phyloP scores from a whole-genome alignment of 2,113 vertebrate species.

The Xyliphius kryptos region DNA sequence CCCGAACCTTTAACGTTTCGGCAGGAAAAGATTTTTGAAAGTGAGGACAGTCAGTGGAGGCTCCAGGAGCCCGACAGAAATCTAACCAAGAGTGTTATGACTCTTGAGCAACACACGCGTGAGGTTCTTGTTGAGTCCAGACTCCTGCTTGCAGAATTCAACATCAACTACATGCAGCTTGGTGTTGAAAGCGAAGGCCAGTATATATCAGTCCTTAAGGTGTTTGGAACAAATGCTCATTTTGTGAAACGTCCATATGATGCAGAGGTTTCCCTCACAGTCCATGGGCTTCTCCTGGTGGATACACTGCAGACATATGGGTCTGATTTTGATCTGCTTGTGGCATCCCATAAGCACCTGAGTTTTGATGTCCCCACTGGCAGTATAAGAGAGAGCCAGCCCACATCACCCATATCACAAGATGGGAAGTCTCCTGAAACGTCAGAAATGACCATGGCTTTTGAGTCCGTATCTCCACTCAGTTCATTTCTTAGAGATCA shows the following conservation, averaged over 20 bases:
- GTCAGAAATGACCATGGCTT: constrained; percentile 36
- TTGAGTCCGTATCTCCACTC: constrained; percentile 49
- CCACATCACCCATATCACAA: constrained; percentile 72
- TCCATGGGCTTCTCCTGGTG: constrained; percentile 88
- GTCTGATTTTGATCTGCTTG: constrained; percentile 93
- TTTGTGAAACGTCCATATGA: constrained; percentile 96
- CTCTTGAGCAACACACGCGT: constrained; percentile 85
- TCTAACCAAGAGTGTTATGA: constrained; percentile 86
- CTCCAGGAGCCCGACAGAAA: constrained; percentile 84
- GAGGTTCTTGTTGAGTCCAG: constrained; percentile 93
- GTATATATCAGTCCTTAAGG: constrained; percentile 95
- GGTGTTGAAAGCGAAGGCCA: constrained; percentile 88
- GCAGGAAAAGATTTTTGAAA: constrained; percentile 80
- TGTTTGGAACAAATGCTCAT: constrained; percentile 90
- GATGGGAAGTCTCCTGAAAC: constrained; percentile 47
- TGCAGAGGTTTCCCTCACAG: constrained; percentile 84
- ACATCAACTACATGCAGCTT: constrained; percentile 93
- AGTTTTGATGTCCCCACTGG: constrained; percentile 92
- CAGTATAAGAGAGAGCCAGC: constrained; percentile 82
- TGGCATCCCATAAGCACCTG: constrained; percentile 95
- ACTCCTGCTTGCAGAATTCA: constrained; percentile 89
- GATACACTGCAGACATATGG: constrained; percentile 95
- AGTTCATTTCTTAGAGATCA: constrained; percentile 68
- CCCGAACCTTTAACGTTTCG: constrained; percentile 67
- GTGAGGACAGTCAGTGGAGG: constrained; percentile 74